Evolutionary conservation across 2,797 vertebrate species (phyloP).

Genomic region (Salarias fasciatus): DNA sequence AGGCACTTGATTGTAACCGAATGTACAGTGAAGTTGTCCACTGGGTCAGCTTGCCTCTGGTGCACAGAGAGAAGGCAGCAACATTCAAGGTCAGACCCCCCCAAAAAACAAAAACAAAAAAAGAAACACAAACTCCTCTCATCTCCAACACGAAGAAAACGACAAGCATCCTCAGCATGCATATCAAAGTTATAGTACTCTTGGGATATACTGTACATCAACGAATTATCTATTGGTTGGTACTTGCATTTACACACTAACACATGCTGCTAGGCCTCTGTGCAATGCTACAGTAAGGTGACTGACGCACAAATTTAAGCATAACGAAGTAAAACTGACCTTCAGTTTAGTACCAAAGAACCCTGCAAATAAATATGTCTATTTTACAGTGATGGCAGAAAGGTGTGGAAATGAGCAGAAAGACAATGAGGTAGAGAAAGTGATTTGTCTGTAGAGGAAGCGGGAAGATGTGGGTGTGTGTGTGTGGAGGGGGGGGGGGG

Average conservation of each 20-base stretch:
- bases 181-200: conserved; percentile 69
- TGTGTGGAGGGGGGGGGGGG: conserved; percentile 1
- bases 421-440: conserved; percentile 81
- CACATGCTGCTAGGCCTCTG: conserved; percentile 75
- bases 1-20: conserved; percentile 85
- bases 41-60: conserved; percentile 68
- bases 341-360: conserved; percentile 23
- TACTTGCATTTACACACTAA: conserved; percentile 63
- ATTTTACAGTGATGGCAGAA: conserved; percentile 53
- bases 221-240: conserved; percentile 61
- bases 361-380: conserved; percentile 57
- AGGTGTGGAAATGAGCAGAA: conserved; percentile 53
- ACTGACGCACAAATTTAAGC: conserved; percentile 42
- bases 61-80: conserved; percentile 70
- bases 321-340: conserved; percentile 26
- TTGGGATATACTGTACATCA: conserved; percentile 68
- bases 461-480: conserved; percentile 16
- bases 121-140: conserved; percentile 31
- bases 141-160: conserved; percentile 54
- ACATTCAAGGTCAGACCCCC: conserved; percentile 69
- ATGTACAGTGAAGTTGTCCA: conserved; percentile 70
- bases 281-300: conserved; percentile 66
- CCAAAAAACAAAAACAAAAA: conserved; percentile 52
- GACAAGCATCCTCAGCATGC: conserved; percentile 74
- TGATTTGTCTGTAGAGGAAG: conserved; percentile 53